phyloP scores from a whole-genome alignment of 2,888 invertebrate genomes.

The Eulithis prunata region DNA sequence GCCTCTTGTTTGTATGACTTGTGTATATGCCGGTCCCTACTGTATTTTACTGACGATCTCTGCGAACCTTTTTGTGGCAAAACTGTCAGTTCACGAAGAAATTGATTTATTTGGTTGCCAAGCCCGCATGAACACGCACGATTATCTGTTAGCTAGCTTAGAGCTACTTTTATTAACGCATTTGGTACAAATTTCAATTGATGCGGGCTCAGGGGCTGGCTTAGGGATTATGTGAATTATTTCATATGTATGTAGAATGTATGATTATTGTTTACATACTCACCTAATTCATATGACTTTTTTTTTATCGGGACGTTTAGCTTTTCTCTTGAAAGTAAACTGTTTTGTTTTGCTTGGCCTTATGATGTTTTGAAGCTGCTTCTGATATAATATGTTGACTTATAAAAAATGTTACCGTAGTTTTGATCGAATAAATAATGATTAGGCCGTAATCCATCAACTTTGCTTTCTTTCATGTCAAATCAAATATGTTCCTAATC shows the following conservation, averaged over 20 bases:
- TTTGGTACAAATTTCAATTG: slow-evolving; percentile 53
- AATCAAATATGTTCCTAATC: slow-evolving; percentile 12
- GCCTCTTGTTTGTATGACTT: slow-evolving; percentile 31
- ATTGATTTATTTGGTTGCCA: slow-evolving; percentile 43
- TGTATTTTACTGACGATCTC: slow-evolving; percentile 18
- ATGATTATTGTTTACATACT: too few relatives aligned
- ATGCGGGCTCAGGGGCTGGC: slow-evolving; percentile 52
- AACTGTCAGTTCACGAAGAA: slow-evolving; percentile 25
- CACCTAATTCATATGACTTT: too few relatives aligned
- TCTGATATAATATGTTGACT: not conserved
- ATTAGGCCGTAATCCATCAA: slow-evolving; percentile 27
- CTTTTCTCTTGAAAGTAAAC: too few relatives aligned
- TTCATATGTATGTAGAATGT: not conserved
- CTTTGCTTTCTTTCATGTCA: slow-evolving; percentile 22
- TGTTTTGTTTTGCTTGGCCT: too few relatives aligned
- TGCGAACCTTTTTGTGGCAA: slow-evolving; percentile 22
- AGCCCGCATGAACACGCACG: slow-evolving; percentile 53
- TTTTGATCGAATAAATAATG: slow-evolving; percentile 11
- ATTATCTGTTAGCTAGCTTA: slow-evolving; percentile 51
- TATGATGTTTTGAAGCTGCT: too few relatives aligned
- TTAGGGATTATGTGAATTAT: slow-evolving; percentile 8
- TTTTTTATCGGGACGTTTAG: too few relatives aligned
- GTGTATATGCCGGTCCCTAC: slow-evolving; percentile 24
- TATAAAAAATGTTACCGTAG: not conserved
- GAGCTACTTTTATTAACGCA: slow-evolving; percentile 59